Evolutionary conservation across 1,140 invertebrate species (phyloP).

Genomic region (Diorhabda sublineata): DNA sequence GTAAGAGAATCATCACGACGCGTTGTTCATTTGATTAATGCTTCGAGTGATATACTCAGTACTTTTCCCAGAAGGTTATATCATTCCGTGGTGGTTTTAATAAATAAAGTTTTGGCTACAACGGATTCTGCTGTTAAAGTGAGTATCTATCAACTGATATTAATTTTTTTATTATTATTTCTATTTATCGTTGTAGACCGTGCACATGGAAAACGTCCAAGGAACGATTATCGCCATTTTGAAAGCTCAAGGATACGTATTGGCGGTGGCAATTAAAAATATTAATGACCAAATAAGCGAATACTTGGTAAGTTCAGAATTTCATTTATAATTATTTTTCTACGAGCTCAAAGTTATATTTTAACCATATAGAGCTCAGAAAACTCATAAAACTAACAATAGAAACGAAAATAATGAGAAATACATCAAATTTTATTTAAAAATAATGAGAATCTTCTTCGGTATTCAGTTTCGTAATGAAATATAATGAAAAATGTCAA

Average conservation of each 20-base stretch:
- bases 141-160: constrained; percentile 6
- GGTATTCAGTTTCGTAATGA: background rate
- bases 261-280: constrained; percentile 34
- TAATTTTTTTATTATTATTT: constrained; percentile 14
- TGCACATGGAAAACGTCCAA: constrained; percentile 38
- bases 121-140: constrained; percentile 39
- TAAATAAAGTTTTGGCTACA: constrained; percentile 29
- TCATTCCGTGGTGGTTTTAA: constrained; percentile 22
- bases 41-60: constrained; percentile 52
- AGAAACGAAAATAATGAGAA: background rate
- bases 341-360: constrained; percentile 11
- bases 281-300: constrained; percentile 37
- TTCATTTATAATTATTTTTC: constrained; percentile 16
- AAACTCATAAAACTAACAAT: background rate
- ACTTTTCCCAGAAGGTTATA: constrained; percentile 52
- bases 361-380: constrained; percentile 4
- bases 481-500: background rate
- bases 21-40: constrained; percentile 72
- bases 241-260: constrained; percentile 28
- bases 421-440: background rate
- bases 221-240: constrained; percentile 23
- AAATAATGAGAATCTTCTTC: background rate
- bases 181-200: constrained; percentile 35
- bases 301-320: constrained; percentile 35
- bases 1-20: constrained; percentile 68